Evolutionary conservation across 2,888 invertebrate species (phyloP), one percentile per base, ranked within the genome.

Genomic region (Drosophila infuscata): DNA sequence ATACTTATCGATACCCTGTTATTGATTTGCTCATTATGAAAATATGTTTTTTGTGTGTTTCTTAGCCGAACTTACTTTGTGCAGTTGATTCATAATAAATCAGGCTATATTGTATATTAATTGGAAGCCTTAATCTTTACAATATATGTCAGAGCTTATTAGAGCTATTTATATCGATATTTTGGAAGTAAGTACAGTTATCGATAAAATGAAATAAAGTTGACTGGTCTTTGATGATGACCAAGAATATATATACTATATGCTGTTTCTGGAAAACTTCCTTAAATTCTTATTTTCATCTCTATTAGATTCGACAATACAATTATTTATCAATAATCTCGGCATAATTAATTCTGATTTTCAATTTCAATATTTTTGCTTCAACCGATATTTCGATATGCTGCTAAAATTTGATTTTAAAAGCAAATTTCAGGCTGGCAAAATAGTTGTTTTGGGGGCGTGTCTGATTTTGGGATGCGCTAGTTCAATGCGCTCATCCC

Each of bases 401-500:
- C 12, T 43, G 43, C 20, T 12, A 12, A 20, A 7, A 7, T 12
- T 17, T 33, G 8, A 20, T 12, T 5, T 0, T 4, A 58, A 25
- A n/a, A 38, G 30, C 25, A 30, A 53, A 29, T 59, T 56, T 49
- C 49, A 56, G 3, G 36, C 12, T 11, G 2, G 20, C 29, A 7
- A 3, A 29, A 29, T 15, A 3, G 57, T 12, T 56, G 58, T 17
- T 36, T 48, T n/a, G 9, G 46, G 52, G 77, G 63, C 57, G 56
- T 76, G 62, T 63, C 68, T 62, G 77, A 71, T 63, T 65, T 65
- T 41, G 41, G 65, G 35, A 30, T 9, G 59, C 70, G 67, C 9
- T 81, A 82, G 84, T 85, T 85, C 85, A 85, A 85, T 89, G 89
- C 70, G 89, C 89, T 84, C 78, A 69, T 70, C 70, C 67, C 78